Evolutionary conservation across 2,113 vertebrate genomes (phyloP).

Genomic region (Heterocephalus glaber): DNA sequence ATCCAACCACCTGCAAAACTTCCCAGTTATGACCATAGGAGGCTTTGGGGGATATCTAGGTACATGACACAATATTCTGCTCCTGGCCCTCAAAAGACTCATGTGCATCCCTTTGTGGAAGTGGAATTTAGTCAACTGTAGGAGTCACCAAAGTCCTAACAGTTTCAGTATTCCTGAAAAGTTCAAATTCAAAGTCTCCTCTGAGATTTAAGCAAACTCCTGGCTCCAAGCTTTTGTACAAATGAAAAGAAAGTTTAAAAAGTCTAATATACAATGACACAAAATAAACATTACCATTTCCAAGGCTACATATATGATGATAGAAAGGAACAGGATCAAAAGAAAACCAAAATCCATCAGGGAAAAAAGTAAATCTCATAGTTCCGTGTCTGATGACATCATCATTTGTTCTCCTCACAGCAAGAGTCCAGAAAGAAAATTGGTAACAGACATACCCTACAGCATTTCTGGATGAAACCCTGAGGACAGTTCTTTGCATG

Average conservation of each 20-base stretch:
- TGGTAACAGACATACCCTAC: too few species aligned
- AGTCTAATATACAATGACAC: not conserved
- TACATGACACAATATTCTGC: not conserved
- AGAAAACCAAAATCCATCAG: not conserved
- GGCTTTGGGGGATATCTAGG: not conserved
- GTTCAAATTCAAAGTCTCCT: not conserved
- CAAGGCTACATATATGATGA: not conserved
- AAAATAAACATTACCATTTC: not conserved
- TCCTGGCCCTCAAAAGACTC: not conserved
- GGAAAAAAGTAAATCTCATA: not conserved
- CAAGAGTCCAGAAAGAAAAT: too few species aligned
- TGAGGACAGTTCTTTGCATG: too few species aligned
- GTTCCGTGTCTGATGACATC: not conserved
- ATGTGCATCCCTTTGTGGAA: not conserved
- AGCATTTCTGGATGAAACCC: too few species aligned
- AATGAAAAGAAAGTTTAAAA: not conserved
- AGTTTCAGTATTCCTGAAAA: not conserved
- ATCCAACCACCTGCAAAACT: not conserved
- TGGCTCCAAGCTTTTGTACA: not conserved
- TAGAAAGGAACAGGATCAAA: not conserved
- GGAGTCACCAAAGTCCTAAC: not conserved
- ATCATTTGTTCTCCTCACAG: too few species aligned
- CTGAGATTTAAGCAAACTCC: not conserved
- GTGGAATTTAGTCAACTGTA: not conserved
- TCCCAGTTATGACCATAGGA: not conserved